These are phyloP conservation scores for Polydrusus tereticollis DNA, from an alignment of 2,888 invertebrate genomes.

Conservation along the genomic window DNA sequence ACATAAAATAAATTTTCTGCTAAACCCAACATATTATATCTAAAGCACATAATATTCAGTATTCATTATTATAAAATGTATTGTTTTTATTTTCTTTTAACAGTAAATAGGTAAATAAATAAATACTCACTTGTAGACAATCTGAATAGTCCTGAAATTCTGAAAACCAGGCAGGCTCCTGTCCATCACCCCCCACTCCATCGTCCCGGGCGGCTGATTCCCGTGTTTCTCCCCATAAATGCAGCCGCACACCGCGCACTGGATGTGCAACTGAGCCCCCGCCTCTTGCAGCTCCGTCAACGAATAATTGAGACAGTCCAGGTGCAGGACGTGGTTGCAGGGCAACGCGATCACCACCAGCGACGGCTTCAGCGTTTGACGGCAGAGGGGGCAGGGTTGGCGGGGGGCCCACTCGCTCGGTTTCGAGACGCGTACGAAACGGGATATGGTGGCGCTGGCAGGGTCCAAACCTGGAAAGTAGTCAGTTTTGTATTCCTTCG, in stretches of 20 bases:
- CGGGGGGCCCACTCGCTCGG: conserved; percentile 76
- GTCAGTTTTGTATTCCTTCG: too few species aligned
- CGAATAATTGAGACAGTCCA: conserved; percentile 83
- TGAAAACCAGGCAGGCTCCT: conserved; percentile 79
- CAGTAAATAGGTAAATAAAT: too few species aligned
- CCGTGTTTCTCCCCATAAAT: conserved; percentile 85
- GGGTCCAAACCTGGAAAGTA: conserved; percentile 68
- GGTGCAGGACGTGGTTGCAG: conserved; percentile 85
- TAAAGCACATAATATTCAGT: too few species aligned
- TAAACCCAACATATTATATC: too few species aligned
- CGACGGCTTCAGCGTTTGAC: conserved; percentile 73
- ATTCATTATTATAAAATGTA: too few species aligned
- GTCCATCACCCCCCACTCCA: conserved; percentile 84
- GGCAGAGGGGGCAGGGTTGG: conserved; percentile 80
- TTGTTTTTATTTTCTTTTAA: too few species aligned
- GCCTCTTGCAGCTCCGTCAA: conserved; percentile 74
- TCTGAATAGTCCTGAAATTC: conserved; percentile 81
- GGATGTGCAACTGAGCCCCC: conserved; percentile 75
- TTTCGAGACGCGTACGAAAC: conserved; percentile 78
- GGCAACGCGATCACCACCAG: conserved; percentile 75
- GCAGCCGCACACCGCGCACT: conserved; percentile 89
- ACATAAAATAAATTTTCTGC: too few species aligned
- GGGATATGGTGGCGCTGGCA: conserved; percentile 76
- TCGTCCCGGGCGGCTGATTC: conserved; percentile 85
- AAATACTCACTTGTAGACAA: conserved; percentile 80